Evolutionary conservation across 1,140 invertebrate genomes (phyloP), one percentile per base, ranked within the genome.

Genomic region (Philotrypesis tridentata): DNA sequence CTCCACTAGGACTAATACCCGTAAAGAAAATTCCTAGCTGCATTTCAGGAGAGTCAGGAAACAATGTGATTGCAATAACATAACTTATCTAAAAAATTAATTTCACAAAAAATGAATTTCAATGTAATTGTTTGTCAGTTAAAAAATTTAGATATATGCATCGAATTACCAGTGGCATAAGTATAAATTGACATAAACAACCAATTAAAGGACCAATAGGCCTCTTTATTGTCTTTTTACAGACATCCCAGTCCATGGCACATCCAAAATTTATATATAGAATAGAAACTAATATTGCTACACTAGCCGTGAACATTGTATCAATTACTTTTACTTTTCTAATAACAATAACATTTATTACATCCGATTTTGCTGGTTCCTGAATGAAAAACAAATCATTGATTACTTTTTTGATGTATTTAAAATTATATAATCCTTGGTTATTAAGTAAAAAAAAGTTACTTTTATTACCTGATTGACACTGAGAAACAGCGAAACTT

Each of bases 191-290:
- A 75, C 94, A 95, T 11, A 95, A 86, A 82, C 98, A 95, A 9
- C 97, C 97, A 86, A 98, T 97, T 1, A 92, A 89, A 0, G 97
- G 97, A 43, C 96, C 96, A n/a, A 97, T 92, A 0, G 98, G 98
- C 83, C 93, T 94, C 81, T 92, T 94, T 1, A 98, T 81, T 14
- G 95, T 95, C 2, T 93, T 91, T 83, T 93, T 94, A 7, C 98
- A 93, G 8, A 96, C 93, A 0, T 92, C 87, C 92, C 96, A 94
- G 88, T 98, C 95, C 87, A 98, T 93, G 0, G 97, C 97, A 89
- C 97, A 98, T 0, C 98, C 98, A 92, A 98, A 98, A 91, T 98
- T 98, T 67, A 98, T 96, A 88, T 97, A 98, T 82, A 98, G 95
- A 68, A 98, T 92, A 0, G 95, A 95, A 73, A 98, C 96, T 67